Conservation (phyloP, 2,113 vertebrate species). For the Bostrychus sinensis region DNA sequence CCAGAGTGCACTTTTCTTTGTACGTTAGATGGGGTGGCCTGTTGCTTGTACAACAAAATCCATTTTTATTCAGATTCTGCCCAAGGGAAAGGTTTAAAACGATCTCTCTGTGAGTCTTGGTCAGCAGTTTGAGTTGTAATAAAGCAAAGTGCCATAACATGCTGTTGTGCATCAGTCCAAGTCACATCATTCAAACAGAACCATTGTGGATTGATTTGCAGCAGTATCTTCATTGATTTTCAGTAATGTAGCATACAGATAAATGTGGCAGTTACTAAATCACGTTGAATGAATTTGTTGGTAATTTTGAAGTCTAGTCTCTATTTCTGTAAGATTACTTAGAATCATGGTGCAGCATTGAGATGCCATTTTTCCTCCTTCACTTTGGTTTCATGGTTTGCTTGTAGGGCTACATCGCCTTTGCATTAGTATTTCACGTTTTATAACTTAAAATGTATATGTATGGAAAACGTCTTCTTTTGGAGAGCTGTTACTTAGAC, state of each 20-base stretch:
- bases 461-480: too few relatives aligned
- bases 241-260: constrained; percentile 7
- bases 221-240: not conserved
- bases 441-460: too few relatives aligned
- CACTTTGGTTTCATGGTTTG: too few relatives aligned
- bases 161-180: constrained; percentile 8
- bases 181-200: not conserved
- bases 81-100: not conserved
- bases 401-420: too few relatives aligned
- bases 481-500: too few relatives aligned
- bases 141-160: constrained; percentile 5
- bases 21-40: not conserved
- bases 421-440: too few relatives aligned
- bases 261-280: not conserved
- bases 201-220: constrained; percentile 10
- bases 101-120: not conserved
- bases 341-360: too few relatives aligned
- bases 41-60: constrained; percentile 33
- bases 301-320: too few relatives aligned
- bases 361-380: too few relatives aligned
- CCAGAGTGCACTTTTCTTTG: not conserved
- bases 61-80: constrained; percentile 13
- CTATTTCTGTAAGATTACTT: too few relatives aligned
- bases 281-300: not conserved
- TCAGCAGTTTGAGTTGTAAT: constrained; percentile 17